Conservation (phyloP, 2,888 invertebrate species). For the Drosophila koepferae region DNA sequence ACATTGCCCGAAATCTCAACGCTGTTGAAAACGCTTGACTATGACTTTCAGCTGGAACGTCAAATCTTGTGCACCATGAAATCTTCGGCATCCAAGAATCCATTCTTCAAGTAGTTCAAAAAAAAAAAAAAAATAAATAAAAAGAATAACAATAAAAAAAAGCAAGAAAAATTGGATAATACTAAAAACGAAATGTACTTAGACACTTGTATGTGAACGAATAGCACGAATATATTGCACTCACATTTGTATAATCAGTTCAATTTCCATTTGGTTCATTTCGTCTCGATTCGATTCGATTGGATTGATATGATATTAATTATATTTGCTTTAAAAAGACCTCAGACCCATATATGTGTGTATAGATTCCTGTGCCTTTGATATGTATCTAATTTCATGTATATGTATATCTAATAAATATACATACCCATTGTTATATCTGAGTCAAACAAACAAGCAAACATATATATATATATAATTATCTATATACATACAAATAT, state of each 20-base stretch:
- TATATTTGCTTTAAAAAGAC: conserved; percentile 42
- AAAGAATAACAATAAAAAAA: background rate
- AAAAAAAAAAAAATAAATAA: too few relatives aligned
- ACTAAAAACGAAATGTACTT: conserved; percentile 43
- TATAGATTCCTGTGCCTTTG: conserved; percentile 74
- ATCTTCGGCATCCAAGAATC: conserved; percentile 84
- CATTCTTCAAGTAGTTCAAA: conserved; percentile 81
- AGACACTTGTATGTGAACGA: conserved; percentile 22
- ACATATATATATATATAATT: conserved; percentile 9
- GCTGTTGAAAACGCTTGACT: conserved; percentile 80
- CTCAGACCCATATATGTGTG: conserved; percentile 55
- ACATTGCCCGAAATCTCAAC: conserved; percentile 79
- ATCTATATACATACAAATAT: conserved; percentile 32
- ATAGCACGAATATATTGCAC: conserved; percentile 16
- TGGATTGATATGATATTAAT: conserved; percentile 11
- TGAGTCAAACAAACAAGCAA: conserved; percentile 19
- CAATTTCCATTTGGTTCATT: conserved; percentile 12
- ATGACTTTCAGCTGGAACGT: conserved; percentile 85
- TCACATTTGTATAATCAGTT: conserved; percentile 32
- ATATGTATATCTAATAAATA: conserved; percentile 14
- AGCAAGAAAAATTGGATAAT: conserved; percentile 14
- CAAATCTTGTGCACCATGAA: conserved; percentile 85
- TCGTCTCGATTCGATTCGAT: conserved; percentile 1
- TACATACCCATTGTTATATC: conserved; percentile 25
- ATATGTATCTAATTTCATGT: conserved; percentile 51